Conservation (phyloP, 2,113 vertebrate genomes). For the Tragelaphus buxtoni region DNA sequence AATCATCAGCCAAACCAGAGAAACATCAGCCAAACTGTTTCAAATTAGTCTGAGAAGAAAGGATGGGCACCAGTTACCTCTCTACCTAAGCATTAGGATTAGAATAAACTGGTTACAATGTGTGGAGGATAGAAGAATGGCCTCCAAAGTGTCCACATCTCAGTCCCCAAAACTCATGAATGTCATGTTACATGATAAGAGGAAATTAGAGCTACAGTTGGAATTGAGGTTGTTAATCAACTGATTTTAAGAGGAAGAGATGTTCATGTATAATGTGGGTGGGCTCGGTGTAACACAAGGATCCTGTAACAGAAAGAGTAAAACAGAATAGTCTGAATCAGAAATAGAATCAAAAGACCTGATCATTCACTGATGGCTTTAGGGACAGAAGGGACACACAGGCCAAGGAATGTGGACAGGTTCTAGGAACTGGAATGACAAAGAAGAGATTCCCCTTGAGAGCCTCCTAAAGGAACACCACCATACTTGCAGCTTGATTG, state of each 20-base stretch:
- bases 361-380: not conserved
- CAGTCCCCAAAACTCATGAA: not conserved
- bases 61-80: not conserved
- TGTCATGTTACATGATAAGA: not conserved
- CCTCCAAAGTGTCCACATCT: not conserved
- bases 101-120: not conserved
- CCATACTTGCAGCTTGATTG: not conserved
- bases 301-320: not conserved
- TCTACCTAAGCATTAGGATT: not conserved
- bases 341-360: not conserved
- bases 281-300: not conserved
- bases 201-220: not conserved
- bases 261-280: not conserved
- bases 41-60: not conserved
- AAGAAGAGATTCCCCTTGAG: not conserved
- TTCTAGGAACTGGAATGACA: not conserved
- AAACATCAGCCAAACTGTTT: not conserved
- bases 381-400: not conserved
- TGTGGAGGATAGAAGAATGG: not conserved
- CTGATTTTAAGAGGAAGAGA: not conserved
- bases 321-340: not conserved
- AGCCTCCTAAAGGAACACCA: not conserved
- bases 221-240: not conserved
- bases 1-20: not conserved
- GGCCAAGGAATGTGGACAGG: not conserved